phyloP scores from a whole-genome alignment of 2,113 vertebrate genomes.

The Onychorhynchus coronatus region DNA sequence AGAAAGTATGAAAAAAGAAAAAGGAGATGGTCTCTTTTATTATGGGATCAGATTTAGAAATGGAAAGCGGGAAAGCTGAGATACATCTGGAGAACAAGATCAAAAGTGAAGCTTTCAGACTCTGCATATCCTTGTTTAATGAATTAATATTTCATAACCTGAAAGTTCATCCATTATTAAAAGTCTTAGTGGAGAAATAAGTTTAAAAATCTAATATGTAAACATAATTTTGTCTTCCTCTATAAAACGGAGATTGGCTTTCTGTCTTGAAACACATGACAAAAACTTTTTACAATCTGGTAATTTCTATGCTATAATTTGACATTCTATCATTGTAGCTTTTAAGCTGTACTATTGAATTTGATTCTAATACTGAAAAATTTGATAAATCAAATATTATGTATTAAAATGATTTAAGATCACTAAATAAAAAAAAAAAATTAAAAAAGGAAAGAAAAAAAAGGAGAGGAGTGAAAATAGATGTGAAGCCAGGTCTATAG shows the following conservation, averaged over 20 bases:
- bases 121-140: background rate
- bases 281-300: background rate
- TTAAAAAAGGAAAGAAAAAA: fast-evolving
- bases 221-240: background rate
- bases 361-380: background rate
- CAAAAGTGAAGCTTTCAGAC: background rate
- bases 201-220: background rate
- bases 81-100: background rate
- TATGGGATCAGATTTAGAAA: background rate
- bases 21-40: background rate
- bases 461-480: fast-evolving
- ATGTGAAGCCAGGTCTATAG: background rate
- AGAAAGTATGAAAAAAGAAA: background rate
- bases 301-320: background rate
- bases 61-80: background rate
- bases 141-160: background rate
- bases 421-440: no score
- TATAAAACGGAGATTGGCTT: background rate
- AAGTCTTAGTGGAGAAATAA: background rate
- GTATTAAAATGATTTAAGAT: background rate
- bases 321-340: background rate
- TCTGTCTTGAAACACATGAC: background rate
- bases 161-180: conserved; percentile 15
- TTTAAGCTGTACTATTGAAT: background rate
- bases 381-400: background rate